Conservation (phyloP, 2,113 vertebrate species). For the Dermatemys mawii region DNA sequence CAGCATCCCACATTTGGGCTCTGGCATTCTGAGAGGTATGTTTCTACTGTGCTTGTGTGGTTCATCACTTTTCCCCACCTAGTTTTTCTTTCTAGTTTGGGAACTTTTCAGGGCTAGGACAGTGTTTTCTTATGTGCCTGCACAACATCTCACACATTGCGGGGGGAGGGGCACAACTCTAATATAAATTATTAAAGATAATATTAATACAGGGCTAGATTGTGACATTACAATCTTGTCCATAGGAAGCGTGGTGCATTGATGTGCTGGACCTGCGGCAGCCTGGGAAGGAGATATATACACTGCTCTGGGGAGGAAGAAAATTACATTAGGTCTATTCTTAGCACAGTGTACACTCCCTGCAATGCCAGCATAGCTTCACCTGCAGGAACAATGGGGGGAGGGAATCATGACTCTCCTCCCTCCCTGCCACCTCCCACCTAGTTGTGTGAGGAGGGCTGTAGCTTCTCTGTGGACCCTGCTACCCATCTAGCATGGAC, state of each 20-base stretch:
- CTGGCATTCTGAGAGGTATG: not conserved
- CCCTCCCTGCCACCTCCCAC: not conserved
- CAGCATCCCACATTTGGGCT: not conserved
- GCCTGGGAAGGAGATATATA: not conserved
- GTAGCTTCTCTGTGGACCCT: not conserved
- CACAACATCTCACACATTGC: not conserved
- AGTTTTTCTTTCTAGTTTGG: not conserved
- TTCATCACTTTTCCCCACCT: not conserved
- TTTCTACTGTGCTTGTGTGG: not conserved
- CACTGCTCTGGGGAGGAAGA: not conserved
- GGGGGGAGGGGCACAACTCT: not conserved
- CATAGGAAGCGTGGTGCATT: not conserved
- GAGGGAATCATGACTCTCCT: not conserved
- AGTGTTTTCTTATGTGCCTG: not conserved
- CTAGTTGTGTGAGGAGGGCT: not conserved
- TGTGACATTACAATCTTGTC: not conserved
- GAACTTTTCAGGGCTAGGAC: not conserved
- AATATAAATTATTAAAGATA: not conserved
- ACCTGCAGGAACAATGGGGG: not conserved
- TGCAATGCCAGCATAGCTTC: not conserved
- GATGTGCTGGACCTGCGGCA: not conserved
- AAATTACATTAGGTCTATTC: not conserved
- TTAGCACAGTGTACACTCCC: not conserved
- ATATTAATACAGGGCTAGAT: not conserved
- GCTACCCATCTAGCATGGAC: not conserved